Percentiles rank a stretch among this genome's conserved stretches.
phyloP scores from a whole-genome alignment of 2,797 vertebrate species.

The Cyprinella venusta region DNA sequence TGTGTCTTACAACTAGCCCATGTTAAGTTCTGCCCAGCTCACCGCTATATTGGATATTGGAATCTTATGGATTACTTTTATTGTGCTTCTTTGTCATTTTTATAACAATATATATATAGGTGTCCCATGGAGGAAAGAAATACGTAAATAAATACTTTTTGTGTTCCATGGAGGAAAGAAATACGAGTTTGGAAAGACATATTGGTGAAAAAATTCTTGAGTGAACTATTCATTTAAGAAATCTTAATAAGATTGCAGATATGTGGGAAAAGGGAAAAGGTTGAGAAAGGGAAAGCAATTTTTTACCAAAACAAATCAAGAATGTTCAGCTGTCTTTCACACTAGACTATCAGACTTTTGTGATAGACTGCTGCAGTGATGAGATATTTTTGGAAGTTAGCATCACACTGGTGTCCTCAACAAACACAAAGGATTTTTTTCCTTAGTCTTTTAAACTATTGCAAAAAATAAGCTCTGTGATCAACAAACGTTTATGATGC shows the following conservation, averaged over 20 bases:
- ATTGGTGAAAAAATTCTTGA: background rate
- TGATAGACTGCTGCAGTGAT: background rate
- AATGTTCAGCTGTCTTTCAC: background rate
- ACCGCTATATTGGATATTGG: background rate
- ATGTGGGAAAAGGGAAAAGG: background rate
- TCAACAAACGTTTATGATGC: background rate
- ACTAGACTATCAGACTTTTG: background rate
- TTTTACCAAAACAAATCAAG: background rate
- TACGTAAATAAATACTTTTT: no score
- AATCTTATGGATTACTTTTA: background rate
- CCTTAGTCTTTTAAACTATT: background rate
- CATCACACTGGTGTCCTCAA: background rate
- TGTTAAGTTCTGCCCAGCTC: no score
- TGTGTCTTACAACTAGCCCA: no score
- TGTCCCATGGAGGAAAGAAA: no score
- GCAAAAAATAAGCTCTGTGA: background rate
- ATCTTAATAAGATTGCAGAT: background rate
- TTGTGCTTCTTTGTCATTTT: background rate
- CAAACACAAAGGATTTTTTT: background rate
- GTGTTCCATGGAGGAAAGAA: background rate
- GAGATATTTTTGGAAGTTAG: background rate
- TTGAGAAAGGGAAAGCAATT: background rate
- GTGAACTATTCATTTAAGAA: background rate
- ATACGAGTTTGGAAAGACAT: background rate
- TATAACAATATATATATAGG: background rate